Base-by-base conservation (phyloP, 2,113 vertebrate genomes). In the Myrmecobius fasciatus region DNA sequence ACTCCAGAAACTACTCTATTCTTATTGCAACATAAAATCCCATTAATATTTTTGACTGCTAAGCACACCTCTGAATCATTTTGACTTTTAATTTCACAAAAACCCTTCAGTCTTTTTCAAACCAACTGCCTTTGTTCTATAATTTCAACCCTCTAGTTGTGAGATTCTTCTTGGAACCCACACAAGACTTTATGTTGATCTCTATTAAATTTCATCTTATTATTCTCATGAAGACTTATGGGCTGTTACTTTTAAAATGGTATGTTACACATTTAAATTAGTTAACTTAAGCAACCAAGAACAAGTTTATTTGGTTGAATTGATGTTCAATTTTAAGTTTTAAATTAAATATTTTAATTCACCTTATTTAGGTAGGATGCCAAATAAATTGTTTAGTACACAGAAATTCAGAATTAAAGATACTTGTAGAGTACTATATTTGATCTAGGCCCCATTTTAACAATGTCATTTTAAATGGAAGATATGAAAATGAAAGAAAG, bases 401-500 rank as follows among this genome's bases (percentile, higher is more conserved):
- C 7, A 83, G 20, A 6, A 83, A 83, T 83, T 43, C 60, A n/a
- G 20, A 83, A 20, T 43, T 83, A 83, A 83, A 22, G n/a, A 5
- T 43, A 43, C 8, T 83, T 83, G n/a, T 83, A 20, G 67, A 24
- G n/a, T 2, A 83, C n/a, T 22, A 2, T 43, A 5, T 83, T 83
- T 83, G 67, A 8, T 83, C 11, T 17, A 43, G 20, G 67, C 43
- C n/a, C n/a, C n/a, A 83, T 43, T 83, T 83, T 83, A 83, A 43
- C 67, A 83, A 43, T 8, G 17, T 43, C 17, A 83, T 22, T 83
- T 83, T 43, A 83, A 83, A 43, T 83, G 12, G 31, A n/a, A 92
- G 96, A 91, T 90, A 92, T 89, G 53, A 95, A 48, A 56, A 9
- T 90, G 89, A 90, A 53, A 75, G n/a, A 5, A 94, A 2, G 53